Base-by-base conservation (phyloP, 2,113 vertebrate species). In the Prunella fulvescens region DNA sequence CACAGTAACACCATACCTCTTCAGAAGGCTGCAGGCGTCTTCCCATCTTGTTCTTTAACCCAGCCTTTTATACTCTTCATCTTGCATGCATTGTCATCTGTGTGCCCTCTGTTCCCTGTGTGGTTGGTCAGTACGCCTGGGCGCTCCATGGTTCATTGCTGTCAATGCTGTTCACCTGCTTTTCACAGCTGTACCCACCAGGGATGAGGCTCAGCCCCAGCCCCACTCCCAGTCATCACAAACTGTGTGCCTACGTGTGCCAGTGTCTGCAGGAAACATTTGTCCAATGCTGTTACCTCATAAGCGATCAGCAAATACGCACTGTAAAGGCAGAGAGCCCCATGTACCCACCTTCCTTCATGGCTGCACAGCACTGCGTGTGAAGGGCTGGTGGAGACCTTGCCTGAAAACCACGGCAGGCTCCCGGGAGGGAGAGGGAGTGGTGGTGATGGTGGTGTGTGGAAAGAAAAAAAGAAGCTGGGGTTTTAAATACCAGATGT, bases 371-470 rank as follows among this genome's bases (percentile, higher is more conserved):
- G 54, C 54, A 11, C 9, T 37, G 25, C 12, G 19, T 17, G 26
- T 29, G 26, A 70, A 39, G 26, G 19, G 35, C 22, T 33, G 14
- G 23, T 4, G 50, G 16, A 72, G 51, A 42, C 23, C 15, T 13
- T 15, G 23, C 51, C 29, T 20, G 39, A 19, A 56, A n/a, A 54
- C 8, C 9, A 1, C 18, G 44, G 45, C n/a, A 16, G 37, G 15
- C 31, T 39, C 31, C 28, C 1, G 0, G 4, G 1, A 39, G 0
- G 2, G 28, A n/a, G 8, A 33, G 14, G 14, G 17, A 28, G 14
- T 14, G 7, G 11, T 35, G 47, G 71, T 60, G 5, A 23, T 35
- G 5, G 35, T 28, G 20, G 54, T 12, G 37, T 24, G 24, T 61
- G 37, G 56, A 39, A 12, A n/a, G 6, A 19, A 31, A 7, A 14